Evolutionary conservation across 2,888 invertebrate genomes (phyloP).

Genomic region (Napeogenes inachia): DNA sequence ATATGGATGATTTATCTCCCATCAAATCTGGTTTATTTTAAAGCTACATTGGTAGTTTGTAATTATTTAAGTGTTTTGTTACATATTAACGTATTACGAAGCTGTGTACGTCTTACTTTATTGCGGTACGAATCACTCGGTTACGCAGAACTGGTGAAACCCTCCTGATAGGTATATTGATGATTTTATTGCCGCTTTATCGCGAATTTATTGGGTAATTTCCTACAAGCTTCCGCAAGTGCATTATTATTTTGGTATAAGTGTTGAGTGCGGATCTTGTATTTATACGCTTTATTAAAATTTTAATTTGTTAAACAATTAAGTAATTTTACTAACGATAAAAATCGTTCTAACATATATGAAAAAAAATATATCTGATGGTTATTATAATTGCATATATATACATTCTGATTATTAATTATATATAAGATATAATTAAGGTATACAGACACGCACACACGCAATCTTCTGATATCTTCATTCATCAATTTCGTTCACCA

Average conservation of each 20-base stretch:
- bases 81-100: conserved; percentile 37
- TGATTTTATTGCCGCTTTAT: conserved; percentile 23
- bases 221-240: conserved; percentile 19
- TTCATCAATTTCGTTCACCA: conserved; percentile 25
- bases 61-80: conserved; percentile 19
- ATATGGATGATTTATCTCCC: conserved; percentile 40
- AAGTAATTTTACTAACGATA: conserved; percentile 1
- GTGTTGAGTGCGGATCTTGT: background rate
- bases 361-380: background rate
- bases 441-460: conserved; percentile 8
- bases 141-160: conserved; percentile 34
- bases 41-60: conserved; percentile 18
- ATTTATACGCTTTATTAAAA: background rate
- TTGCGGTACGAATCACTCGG: conserved; percentile 43
- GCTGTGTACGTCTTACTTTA: conserved; percentile 36
- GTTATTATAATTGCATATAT: background rate
- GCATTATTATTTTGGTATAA: background rate
- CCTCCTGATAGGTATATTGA: conserved; percentile 27
- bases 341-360: background rate
- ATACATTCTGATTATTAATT: background rate
- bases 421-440: background rate
- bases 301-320: background rate
- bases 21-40: conserved; percentile 35
- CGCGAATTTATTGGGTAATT: conserved; percentile 20
- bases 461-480: conserved; percentile 20